phyloP scores from a whole-genome alignment of 2,888 invertebrate species.

The Linnaemya tessellans region DNA sequence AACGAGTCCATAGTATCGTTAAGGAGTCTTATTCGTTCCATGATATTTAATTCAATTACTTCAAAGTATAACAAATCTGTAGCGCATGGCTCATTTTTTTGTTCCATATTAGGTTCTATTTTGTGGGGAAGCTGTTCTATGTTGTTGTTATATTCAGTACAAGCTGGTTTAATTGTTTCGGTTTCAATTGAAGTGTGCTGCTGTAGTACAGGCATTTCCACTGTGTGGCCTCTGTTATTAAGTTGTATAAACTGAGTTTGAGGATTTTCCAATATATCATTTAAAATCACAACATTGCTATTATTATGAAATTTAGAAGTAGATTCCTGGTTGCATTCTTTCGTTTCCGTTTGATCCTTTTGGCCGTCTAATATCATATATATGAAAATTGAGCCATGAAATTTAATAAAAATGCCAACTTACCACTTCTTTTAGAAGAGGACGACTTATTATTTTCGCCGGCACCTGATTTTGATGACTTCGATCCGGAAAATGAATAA shows the following conservation, averaged over 20 bases:
- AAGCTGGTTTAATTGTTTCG: background rate
- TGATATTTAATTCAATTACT: conserved; percentile 73
- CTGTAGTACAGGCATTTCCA: conserved; percentile 37
- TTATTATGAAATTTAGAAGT: background rate
- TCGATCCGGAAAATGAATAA: conserved; percentile 14
- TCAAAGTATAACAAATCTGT: conserved; percentile 76
- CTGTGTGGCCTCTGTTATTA: conserved; percentile 58
- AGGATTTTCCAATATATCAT: conserved; percentile 79
- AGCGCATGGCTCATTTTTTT: background rate
- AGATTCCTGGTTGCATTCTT: background rate
- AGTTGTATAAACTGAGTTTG: conserved; percentile 78
- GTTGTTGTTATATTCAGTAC: conserved; percentile 42
- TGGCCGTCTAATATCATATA: conserved; percentile 24
- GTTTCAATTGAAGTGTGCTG: background rate
- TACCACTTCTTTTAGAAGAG: conserved; percentile 48
- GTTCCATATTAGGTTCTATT: background rate
- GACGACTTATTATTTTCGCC: conserved; percentile 17
- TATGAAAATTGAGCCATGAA: background rate
- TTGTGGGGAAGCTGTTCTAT: background rate
- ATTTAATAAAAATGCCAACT: background rate
- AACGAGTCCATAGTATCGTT: conserved; percentile 75
- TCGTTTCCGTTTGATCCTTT: conserved; percentile 33
- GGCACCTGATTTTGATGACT: conserved; percentile 35
- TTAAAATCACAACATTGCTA: conserved; percentile 78
- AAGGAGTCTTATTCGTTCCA: conserved; percentile 74